phyloP scores from a whole-genome alignment of 2,888 invertebrate genomes.

The Sinohyriopsis cumingii region DNA sequence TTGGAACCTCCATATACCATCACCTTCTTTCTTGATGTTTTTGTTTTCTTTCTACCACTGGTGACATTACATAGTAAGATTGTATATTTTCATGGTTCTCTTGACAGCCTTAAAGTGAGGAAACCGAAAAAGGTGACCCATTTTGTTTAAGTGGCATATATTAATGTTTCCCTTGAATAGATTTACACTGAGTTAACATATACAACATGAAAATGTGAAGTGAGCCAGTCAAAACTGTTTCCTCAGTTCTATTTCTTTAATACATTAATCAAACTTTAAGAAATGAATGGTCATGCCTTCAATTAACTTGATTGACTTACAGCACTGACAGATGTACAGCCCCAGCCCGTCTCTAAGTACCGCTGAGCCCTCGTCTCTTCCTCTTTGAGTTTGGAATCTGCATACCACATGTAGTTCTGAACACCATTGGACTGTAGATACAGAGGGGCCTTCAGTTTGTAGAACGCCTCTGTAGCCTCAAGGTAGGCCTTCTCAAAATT shows the following conservation, averaged over 20 bases:
- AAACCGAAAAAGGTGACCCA: too few relatives aligned
- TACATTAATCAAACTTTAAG: neutral
- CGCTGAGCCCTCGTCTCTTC: slow-evolving; percentile 94
- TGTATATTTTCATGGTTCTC: too few relatives aligned
- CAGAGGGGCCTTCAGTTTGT: slow-evolving; percentile 90
- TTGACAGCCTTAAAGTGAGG: too few relatives aligned
- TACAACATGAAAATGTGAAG: too few relatives aligned
- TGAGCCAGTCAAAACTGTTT: neutral
- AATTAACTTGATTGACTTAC: slow-evolving; percentile 64
- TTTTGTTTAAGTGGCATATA: too few relatives aligned
- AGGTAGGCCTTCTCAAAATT: slow-evolving; percentile 97
- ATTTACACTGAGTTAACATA: too few relatives aligned
- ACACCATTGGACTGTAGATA: slow-evolving; percentile 93
- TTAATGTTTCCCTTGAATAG: too few relatives aligned
- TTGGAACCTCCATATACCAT: too few relatives aligned
- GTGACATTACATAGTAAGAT: too few relatives aligned
- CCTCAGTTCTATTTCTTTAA: neutral
- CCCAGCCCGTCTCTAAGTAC: slow-evolving; percentile 92
- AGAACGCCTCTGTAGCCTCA: slow-evolving; percentile 94
- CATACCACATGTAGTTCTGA: slow-evolving; percentile 96
- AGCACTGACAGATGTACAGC: slow-evolving; percentile 77
- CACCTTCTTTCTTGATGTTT: too few relatives aligned
- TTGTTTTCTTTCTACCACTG: too few relatives aligned
- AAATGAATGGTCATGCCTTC: neutral
- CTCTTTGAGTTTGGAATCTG: slow-evolving; percentile 93